A percentile compares a stretch with the other conserved stretches of the same genome.
These are phyloP conservation scores for Gymnogyps californianus DNA, from an alignment of 2,113 vertebrate species.

Conservation along the genomic window DNA sequence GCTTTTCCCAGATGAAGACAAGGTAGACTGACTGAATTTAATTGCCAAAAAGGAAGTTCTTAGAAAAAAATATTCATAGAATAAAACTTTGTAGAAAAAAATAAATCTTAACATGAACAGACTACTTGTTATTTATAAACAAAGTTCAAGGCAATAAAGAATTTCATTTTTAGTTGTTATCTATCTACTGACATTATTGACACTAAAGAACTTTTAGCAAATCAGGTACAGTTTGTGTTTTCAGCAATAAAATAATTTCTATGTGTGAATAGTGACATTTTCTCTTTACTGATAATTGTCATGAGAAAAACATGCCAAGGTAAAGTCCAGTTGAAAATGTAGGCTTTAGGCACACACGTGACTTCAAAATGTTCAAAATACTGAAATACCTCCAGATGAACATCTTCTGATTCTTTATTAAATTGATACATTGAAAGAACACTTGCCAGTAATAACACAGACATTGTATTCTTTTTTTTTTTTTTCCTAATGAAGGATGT, in stretches of 20 bases:
- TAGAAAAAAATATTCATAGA: background rate
- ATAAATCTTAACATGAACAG: background rate
- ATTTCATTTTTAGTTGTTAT: background rate
- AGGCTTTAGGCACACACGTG: background rate
- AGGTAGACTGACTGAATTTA: background rate
- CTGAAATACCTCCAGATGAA: background rate
- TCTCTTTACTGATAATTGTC: background rate
- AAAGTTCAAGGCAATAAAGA: background rate
- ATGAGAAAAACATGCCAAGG: background rate
- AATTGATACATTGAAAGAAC: background rate
- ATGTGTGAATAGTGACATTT: background rate
- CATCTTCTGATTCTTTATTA: background rate
- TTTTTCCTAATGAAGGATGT: background rate
- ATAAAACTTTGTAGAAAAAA: background rate
- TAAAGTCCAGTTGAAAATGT: background rate
- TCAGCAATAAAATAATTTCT: background rate
- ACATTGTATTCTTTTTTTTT: no score
- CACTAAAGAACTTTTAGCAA: background rate
- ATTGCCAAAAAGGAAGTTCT: background rate
- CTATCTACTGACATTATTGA: background rate
- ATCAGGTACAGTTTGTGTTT: background rate
- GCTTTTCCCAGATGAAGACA: background rate
- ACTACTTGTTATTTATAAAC: background rate
- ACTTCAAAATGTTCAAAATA: background rate
- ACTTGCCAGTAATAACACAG: background rate